Base-by-base conservation (phyloP, 2,113 vertebrate genomes). In the Dromas ardeola region DNA sequence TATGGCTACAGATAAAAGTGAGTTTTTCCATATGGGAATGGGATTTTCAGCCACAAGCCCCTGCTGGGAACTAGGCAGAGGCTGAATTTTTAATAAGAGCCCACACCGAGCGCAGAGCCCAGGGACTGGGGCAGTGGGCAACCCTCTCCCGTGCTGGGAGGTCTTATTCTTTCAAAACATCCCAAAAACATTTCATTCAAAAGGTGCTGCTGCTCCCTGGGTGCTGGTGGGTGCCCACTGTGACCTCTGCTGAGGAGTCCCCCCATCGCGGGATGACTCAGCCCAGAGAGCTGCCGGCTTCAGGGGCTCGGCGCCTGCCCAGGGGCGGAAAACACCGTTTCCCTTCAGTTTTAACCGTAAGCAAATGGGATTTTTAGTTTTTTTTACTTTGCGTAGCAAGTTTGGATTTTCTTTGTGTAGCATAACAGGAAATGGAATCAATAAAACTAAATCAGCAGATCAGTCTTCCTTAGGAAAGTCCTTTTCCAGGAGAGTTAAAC, bases 211-310 rank as follows among this genome's bases (percentile, higher is more conserved):
- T 32, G 59, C 22, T 27, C 34, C 11, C 21, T 7, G 58, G 20
- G 10, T 43, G 49, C 69, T 9, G 9, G 27, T 22, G 42, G 15
- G 25, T 5, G 15, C 61, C 5, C 2, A 4, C 42, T 2, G 15
- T 19, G 42, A 6, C 19, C 43, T 29, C 40, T 40, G 42, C 42
- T 23, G n/a, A 29, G 59, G 23, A 21, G 2, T 17, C 2, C 26
- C 23, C 76, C 13, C 1, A 3, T 8, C 1, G 8, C 16, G 13
- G 38, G 22, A 18, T 18, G 4, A 3, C 27, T 40, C n/a, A 10
- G 27, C 15, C 11, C n/a, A 4, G 34, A 2, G 14, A 22, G 11
- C 40, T 15, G 23, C 23, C 29, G 14, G n/a, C 25, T 6, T 49
- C 30, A 8, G 80, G 69, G 80, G 66, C 23, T 17, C 10, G 27